These are phyloP conservation scores for Hippopotamyrus pictus DNA, from an alignment of 2,797 vertebrate genomes.

Conservation along the genomic window DNA sequence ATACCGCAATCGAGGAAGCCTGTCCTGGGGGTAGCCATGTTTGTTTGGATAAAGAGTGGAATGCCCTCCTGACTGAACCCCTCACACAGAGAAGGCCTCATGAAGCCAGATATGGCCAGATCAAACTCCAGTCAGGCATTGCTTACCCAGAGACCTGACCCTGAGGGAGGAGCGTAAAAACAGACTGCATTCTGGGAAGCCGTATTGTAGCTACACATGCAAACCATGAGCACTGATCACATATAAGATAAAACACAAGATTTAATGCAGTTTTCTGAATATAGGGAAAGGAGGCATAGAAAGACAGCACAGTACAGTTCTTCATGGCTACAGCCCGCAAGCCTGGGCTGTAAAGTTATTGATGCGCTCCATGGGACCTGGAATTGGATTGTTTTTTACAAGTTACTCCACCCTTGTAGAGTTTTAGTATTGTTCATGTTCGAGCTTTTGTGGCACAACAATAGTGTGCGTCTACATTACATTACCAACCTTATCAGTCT, in stretches of 20 bases:
- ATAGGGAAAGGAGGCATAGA: neutral
- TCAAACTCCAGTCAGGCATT: neutral
- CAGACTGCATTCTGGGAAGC: neutral
- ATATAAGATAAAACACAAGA: neutral
- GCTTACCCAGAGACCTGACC: neutral
- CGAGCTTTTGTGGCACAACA: neutral
- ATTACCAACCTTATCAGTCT: neutral
- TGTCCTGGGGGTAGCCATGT: neutral
- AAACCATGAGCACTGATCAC: neutral
- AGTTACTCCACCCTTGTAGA: neutral
- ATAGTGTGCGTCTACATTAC: neutral
- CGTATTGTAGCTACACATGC: neutral
- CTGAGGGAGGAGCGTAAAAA: neutral
- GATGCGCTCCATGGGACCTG: neutral
- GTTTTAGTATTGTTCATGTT: neutral
- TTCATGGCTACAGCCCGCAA: neutral
- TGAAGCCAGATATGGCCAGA: neutral
- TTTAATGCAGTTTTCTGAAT: neutral
- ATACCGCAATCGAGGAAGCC: neutral
- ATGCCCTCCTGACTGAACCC: neutral
- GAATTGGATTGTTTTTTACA: neutral
- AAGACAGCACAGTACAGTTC: neutral
- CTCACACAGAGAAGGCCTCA: neutral
- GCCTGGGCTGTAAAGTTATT: neutral
- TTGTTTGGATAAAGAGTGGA: slow-evolving; percentile 3